Conservation (phyloP, 1,140 invertebrate genomes). For the Phocides pigmalion region DNA sequence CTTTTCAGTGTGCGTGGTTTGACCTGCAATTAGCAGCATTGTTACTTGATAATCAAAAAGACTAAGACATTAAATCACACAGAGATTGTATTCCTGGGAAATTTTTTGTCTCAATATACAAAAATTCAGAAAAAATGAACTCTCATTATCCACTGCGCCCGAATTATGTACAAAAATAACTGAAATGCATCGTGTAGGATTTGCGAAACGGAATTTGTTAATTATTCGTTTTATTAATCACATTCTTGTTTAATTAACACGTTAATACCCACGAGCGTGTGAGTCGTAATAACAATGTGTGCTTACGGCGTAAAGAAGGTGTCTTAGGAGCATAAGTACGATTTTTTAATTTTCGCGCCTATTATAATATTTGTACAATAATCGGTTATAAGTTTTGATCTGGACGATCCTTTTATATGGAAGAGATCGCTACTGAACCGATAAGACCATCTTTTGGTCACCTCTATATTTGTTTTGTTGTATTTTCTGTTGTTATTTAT, state of each 20-base stretch:
- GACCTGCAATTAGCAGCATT: too few relatives aligned
- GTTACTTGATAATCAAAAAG: too few relatives aligned
- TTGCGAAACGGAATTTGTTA: constrained; percentile 43
- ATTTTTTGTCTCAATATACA: background rate
- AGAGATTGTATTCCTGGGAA: too few relatives aligned
- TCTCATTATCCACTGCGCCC: background rate
- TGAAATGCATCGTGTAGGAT: constrained; percentile 30
- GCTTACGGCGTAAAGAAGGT: background rate
- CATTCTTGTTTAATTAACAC: constrained; percentile 46
- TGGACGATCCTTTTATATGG: too few relatives aligned
- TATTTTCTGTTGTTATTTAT: too few relatives aligned
- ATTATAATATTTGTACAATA: background rate
- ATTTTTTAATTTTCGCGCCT: background rate
- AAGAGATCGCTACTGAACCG: too few relatives aligned
- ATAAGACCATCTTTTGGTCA: too few relatives aligned
- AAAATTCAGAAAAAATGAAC: constrained; percentile 10
- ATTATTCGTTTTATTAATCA: constrained; percentile 44
- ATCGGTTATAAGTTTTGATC: too few relatives aligned
- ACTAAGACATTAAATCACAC: too few relatives aligned
- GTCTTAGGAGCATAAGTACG: background rate
- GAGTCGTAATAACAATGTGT: constrained; percentile 32
- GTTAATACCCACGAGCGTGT: constrained; percentile 34
- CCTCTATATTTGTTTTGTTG: too few relatives aligned
- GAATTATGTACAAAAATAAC: constrained; percentile 14
- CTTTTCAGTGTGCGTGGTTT: too few relatives aligned